These are phyloP conservation scores for Vireo altiloquus DNA, from an alignment of 2,113 vertebrate species.

Conservation along the genomic window DNA sequence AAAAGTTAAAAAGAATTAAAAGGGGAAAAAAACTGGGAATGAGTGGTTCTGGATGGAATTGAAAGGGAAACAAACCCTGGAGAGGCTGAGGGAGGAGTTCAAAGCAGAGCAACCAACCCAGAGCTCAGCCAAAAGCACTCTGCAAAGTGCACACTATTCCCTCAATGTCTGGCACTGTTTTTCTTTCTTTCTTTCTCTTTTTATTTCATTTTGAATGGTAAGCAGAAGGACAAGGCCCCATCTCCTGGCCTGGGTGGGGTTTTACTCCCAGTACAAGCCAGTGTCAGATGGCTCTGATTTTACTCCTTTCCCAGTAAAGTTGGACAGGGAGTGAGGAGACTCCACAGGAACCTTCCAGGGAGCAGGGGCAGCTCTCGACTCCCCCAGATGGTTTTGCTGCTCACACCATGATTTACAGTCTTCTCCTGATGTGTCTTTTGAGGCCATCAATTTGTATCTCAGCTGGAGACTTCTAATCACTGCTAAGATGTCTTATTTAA, in stretches of 20 bases:
- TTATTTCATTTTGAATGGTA: background rate
- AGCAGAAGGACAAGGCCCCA: background rate
- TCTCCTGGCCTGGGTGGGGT: background rate
- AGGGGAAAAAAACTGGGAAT: background rate
- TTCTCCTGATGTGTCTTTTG: slow-evolving; percentile 8
- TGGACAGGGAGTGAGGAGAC: background rate
- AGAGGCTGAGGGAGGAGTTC: background rate
- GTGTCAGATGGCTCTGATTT: background rate
- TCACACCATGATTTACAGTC: slow-evolving; percentile 14
- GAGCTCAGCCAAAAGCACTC: background rate
- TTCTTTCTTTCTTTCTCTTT: background rate
- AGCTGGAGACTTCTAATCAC: slow-evolving; percentile 43
- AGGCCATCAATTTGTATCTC: slow-evolving; percentile 50
- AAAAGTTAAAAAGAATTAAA: background rate
- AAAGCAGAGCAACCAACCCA: background rate
- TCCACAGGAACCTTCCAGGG: background rate
- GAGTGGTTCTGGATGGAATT: background rate
- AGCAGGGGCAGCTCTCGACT: background rate
- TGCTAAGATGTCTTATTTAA: slow-evolving; percentile 34
- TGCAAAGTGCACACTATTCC: background rate
- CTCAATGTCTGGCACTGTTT: accelerated
- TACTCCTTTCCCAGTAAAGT: background rate
- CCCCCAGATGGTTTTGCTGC: background rate
- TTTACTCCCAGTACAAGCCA: background rate
- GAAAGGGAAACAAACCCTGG: background rate